Percentiles rank a stretch among this genome's conserved stretches.
Conservation (phyloP, 2,113 vertebrate genomes). For the Rafetus swinhoei region DNA sequence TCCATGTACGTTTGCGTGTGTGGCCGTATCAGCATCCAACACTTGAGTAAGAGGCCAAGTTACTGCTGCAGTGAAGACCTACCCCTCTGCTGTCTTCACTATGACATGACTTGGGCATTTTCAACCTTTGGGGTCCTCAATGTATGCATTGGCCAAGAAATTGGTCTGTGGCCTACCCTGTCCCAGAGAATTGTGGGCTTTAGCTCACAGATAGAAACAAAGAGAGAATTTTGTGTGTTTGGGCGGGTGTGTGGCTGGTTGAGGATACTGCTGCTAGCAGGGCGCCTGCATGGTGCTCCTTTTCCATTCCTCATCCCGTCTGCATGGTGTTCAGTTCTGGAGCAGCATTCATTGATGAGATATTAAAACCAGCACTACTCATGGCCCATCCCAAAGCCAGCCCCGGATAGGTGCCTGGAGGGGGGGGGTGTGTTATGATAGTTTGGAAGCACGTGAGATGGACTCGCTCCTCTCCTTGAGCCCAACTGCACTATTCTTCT, state of each 20-base stretch:
- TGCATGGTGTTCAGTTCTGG: neutral
- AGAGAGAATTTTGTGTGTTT: neutral
- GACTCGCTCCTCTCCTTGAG: neutral
- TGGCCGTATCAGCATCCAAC: no score
- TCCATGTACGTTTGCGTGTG: no score
- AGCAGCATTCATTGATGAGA: neutral
- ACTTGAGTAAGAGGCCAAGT: neutral
- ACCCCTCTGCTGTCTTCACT: neutral
- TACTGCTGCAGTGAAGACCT: neutral
- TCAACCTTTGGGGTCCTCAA: neutral
- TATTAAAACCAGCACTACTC: fast-evolving
- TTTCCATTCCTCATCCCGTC: neutral
- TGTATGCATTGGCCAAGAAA: neutral
- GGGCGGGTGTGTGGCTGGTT: neutral
- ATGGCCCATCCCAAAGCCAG: neutral
- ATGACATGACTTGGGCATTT: neutral
- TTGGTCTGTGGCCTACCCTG: neutral
- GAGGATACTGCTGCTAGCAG: neutral
- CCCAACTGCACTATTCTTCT: neutral
- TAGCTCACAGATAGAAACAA: neutral
- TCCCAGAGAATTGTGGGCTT: neutral
- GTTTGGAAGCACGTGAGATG: neutral
- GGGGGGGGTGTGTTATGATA: neutral
- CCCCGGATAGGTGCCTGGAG: no score
- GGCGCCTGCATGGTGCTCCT: fast-evolving